Evolutionary conservation across 2,113 vertebrate genomes (phyloP).

Genomic region (Syngnathus floridae): DNA sequence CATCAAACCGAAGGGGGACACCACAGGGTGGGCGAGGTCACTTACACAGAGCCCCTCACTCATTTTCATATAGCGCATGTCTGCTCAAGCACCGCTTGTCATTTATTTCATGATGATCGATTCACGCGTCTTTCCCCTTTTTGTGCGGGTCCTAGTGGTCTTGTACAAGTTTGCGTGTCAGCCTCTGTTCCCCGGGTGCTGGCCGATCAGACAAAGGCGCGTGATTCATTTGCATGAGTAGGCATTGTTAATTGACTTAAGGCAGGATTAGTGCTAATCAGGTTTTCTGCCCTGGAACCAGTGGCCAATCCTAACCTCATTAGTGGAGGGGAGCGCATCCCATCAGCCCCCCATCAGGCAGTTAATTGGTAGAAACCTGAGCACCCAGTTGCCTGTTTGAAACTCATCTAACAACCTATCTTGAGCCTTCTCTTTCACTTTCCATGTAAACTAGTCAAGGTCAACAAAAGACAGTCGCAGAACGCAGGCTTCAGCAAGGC

Average conservation of each 20-base stretch:
- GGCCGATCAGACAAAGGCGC: constrained; percentile 47
- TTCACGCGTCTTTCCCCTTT: constrained; percentile 20
- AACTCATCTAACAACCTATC: constrained; percentile 17
- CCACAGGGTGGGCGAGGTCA: constrained; percentile 11
- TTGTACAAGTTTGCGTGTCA: constrained; percentile 37
- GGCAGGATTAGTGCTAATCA: constrained; percentile 70
- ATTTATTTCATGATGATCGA: constrained; percentile 23
- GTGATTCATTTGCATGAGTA: constrained; percentile 60
- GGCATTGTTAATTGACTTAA: constrained; percentile 71
- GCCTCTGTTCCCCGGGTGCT: constrained; percentile 22
- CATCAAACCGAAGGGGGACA: constrained; percentile 27
- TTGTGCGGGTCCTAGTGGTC: constrained; percentile 19
- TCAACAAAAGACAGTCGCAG: background rate
- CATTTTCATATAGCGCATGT: constrained; percentile 29
- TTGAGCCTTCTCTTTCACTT: background rate
- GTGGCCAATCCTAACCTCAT: constrained; percentile 69
- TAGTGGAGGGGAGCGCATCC: constrained; percentile 70
- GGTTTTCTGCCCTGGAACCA: constrained; percentile 66
- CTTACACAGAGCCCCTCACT: constrained; percentile 6
- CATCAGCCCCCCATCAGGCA: constrained; percentile 63
- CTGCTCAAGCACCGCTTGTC: constrained; percentile 18
- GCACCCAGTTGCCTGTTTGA: constrained; percentile 26
- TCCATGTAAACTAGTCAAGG: background rate
- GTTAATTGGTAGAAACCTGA: constrained; percentile 61
- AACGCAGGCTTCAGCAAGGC: background rate